These are phyloP conservation scores for Holothuria leucospilota DNA, from an alignment of 53 echinoderm and acorn worm genomes.

Conservation along the genomic window DNA sequence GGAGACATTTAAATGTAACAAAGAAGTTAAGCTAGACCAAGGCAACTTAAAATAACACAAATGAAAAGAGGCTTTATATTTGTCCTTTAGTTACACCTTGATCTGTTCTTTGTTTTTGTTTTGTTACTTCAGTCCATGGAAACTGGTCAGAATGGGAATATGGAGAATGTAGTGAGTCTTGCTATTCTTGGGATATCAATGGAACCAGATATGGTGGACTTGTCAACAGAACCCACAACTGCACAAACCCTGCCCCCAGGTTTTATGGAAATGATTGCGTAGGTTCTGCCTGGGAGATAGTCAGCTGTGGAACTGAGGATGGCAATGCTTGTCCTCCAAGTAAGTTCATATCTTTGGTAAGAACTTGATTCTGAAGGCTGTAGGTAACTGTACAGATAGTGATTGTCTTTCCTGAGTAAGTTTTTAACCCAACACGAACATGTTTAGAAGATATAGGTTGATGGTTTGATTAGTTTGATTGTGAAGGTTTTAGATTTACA, in stretches of 20 bases:
- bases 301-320: constrained; percentile 80
- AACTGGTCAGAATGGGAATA: constrained; percentile 75
- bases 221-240: constrained; percentile 71
- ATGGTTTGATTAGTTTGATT: no score
- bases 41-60: no score
- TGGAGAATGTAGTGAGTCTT: constrained; percentile 72
- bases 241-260: constrained; percentile 64
- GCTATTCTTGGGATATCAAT: constrained; percentile 72
- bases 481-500: no score
- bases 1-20: no score
- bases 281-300: constrained; percentile 60
- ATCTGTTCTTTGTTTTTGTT: not conserved
- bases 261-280: constrained; percentile 69
- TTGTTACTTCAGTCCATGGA: constrained; percentile 60
- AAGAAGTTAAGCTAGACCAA: no score
- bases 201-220: constrained; percentile 69
- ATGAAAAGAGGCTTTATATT: no score
- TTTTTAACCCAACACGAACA: no score
- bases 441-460: no score
- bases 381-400: no score
- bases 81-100: not conserved
- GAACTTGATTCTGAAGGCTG: not conserved
- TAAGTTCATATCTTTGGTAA: constrained; percentile 46
- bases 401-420: no score
- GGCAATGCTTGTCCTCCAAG: constrained; percentile 77